Evolutionary conservation across 2,113 vertebrate genomes (phyloP).

Genomic region (Brachyistius frenatus): DNA sequence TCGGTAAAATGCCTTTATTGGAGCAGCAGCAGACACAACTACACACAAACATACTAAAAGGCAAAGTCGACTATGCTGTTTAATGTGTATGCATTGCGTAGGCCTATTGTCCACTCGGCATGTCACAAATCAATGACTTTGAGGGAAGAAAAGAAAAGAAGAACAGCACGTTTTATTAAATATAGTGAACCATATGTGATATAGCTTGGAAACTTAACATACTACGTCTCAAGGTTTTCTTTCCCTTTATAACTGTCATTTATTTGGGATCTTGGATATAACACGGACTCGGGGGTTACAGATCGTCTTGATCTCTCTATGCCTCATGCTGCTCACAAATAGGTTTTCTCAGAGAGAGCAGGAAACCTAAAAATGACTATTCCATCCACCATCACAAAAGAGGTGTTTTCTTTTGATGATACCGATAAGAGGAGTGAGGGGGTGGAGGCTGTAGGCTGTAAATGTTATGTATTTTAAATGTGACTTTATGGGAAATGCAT

Average conservation of each 20-base stretch:
- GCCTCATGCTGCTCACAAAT: slow-evolving; percentile 4
- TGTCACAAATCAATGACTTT: neutral
- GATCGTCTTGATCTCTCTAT: slow-evolving; percentile 31
- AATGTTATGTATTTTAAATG: slow-evolving; percentile 39
- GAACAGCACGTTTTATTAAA: slow-evolving; percentile 21
- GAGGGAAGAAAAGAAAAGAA: neutral
- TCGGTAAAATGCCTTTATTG: no score
- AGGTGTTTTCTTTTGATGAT: slow-evolving; percentile 59
- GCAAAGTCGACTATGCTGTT: no score
- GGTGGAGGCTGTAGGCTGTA: slow-evolving; percentile 12
- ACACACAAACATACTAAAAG: neutral
- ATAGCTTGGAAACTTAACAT: slow-evolving; percentile 4
- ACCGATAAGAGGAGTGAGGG: slow-evolving; percentile 25
- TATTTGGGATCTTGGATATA: slow-evolving; percentile 23
- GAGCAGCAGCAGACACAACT: neutral
- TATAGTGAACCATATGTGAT: slow-evolving; percentile 3
- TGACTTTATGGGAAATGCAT: slow-evolving; percentile 46
- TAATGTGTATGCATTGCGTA: neutral
- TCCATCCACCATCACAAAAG: slow-evolving; percentile 41
- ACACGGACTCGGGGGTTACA: neutral
- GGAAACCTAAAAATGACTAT: slow-evolving; percentile 41
- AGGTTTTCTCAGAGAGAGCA: slow-evolving; percentile 23
- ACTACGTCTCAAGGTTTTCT: slow-evolving; percentile 14
- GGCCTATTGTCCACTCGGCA: neutral
- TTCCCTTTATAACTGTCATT: slow-evolving; percentile 29